These are phyloP conservation scores for Stratiomys singularior DNA, from an alignment of 2,888 invertebrate genomes.

Conservation along the genomic window DNA sequence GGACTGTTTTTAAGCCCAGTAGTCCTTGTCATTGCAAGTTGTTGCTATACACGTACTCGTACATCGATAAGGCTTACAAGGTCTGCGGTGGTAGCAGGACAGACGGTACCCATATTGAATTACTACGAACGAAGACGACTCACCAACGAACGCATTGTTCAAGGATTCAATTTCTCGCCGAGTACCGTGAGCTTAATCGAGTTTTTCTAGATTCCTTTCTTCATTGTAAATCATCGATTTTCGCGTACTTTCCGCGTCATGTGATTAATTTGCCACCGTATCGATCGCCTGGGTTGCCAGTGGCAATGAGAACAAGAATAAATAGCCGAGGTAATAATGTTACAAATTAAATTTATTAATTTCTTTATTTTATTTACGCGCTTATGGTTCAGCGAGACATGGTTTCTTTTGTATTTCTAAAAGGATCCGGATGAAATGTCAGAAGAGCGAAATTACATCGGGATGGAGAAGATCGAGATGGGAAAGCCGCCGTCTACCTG, in stretches of 20 bases:
- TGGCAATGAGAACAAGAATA: no score
- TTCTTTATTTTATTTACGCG: no score
- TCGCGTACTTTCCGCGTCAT: slow-evolving; percentile 15
- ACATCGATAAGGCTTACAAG: neutral
- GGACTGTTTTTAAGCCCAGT: slow-evolving; percentile 20
- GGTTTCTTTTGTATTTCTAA: no score
- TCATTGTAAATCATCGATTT: neutral
- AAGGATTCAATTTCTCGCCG: neutral
- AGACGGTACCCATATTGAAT: slow-evolving; percentile 32
- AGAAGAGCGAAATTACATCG: no score
- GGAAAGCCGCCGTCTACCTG: no score
- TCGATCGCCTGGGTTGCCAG: no score
- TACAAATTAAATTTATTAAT: no score
- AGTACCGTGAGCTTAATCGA: neutral
- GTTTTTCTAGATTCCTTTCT: no score
- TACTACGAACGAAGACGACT: slow-evolving; percentile 13
- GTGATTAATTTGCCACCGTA: slow-evolving; percentile 21
- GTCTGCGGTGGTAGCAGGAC: slow-evolving; percentile 15
- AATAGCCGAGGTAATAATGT: no score
- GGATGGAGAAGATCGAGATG: no score
- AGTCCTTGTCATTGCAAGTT: neutral
- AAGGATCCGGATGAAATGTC: no score
- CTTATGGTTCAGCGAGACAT: no score
- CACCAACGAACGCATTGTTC: neutral
- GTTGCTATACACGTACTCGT: neutral